phyloP scores from a whole-genome alignment of 2,888 invertebrate genomes.

The Orgyia antiqua region DNA sequence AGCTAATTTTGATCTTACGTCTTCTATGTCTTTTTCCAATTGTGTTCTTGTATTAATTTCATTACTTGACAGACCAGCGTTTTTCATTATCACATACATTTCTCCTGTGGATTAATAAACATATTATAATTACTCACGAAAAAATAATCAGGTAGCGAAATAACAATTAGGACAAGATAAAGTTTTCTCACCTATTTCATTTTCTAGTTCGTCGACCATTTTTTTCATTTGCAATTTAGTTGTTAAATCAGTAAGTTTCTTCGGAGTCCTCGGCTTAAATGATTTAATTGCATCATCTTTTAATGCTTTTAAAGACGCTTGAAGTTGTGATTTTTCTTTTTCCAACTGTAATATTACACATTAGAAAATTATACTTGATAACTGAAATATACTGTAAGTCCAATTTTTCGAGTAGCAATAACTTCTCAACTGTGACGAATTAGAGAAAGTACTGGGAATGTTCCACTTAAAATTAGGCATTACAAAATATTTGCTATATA shows the following conservation, averaged over 20 bases:
- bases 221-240: slow-evolving; percentile 86
- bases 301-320: slow-evolving; percentile 81
- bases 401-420: no score
- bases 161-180: no score
- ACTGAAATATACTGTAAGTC: no score
- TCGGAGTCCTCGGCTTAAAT: slow-evolving; percentile 83
- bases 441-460: no score
- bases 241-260: slow-evolving; percentile 84
- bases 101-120: slow-evolving; percentile 59
- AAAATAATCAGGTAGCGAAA: neutral
- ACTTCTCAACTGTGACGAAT: no score
- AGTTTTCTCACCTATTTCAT: slow-evolving; percentile 88
- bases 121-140: neutral
- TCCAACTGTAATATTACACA: slow-evolving; percentile 59
- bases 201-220: slow-evolving; percentile 92
- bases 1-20: slow-evolving; percentile 69
- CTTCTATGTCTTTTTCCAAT: slow-evolving; percentile 74
- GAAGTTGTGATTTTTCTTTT: slow-evolving; percentile 82
- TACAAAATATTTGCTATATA: neutral
- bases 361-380: neutral
- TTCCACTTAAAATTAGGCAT: neutral
- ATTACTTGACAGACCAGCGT: slow-evolving; percentile 73
- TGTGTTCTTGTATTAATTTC: slow-evolving; percentile 66
- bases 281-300: slow-evolving; percentile 81
- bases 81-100: slow-evolving; percentile 79